These are phyloP conservation scores for Drosophila kanapiae DNA, from an alignment of 1,140 invertebrate species.

Conservation along the genomic window DNA sequence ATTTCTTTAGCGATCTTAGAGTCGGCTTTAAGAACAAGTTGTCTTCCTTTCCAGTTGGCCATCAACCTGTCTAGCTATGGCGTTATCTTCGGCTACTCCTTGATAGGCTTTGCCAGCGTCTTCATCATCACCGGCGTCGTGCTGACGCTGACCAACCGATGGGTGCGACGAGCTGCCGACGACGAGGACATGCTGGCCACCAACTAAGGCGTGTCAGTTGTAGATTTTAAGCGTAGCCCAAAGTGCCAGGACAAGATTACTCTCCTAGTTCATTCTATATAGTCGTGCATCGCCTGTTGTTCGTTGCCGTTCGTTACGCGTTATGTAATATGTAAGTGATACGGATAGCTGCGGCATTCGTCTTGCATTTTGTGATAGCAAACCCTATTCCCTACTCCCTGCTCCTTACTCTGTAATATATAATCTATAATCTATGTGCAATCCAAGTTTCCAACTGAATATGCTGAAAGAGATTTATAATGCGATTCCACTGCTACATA, in stretches of 20 bases:
- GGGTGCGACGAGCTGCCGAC: constrained; percentile 78
- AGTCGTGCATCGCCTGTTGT: constrained; percentile 35
- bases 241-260: constrained; percentile 64
- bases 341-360: constrained; percentile 9
- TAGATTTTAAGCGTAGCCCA: constrained; percentile 49
- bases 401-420: not conserved
- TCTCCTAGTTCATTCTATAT: constrained; percentile 57
- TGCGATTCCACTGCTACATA: too few relatives aligned
- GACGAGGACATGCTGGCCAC: constrained; percentile 77
- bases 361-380: constrained; percentile 42
- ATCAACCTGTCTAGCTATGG: constrained; percentile 86
- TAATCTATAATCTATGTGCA: constrained; percentile 1
- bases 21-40: not conserved
- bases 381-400: not conserved
- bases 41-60: constrained; percentile 66
- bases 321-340: constrained; percentile 43
- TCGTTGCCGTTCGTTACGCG: constrained; percentile 31
- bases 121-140: constrained; percentile 74
- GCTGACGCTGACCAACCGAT: constrained; percentile 84
- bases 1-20: not conserved
- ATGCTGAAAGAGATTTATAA: constrained; percentile 2
- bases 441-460: not conserved
- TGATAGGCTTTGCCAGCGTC: constrained; percentile 86
- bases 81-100: constrained; percentile 86
- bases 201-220: constrained; percentile 23